Base-by-base conservation (phyloP, 2,888 invertebrate species). In the Phengaris alcon region DNA sequence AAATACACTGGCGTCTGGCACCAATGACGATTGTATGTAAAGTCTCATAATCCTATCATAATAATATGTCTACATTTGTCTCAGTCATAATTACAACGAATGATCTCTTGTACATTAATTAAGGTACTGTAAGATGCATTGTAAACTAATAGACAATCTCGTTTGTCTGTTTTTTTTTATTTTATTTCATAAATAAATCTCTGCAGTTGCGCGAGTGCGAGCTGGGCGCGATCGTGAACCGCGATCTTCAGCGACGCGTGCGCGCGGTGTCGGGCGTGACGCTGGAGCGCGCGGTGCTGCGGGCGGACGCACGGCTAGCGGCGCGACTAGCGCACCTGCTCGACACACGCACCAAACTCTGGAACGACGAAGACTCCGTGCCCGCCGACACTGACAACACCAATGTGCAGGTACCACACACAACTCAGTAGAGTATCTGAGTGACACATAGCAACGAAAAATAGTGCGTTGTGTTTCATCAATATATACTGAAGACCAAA, bases 221-320 rank as follows among this genome's bases (percentile, higher is more conserved):
- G 88, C 93, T 99, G 80, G 98, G 98, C 22, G 98, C 98, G 8
- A 98, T 99, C 80, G 98, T 99, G 72, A 99, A 99, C 93, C 95
- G 99, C 22, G 99, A 99, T 92, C 92, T 99, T 79, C 98, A 98
- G 83, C 96, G 99, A 13, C 95, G 99, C 75, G 97, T 99, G 78
- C 96, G 99, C 0, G 96, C 98, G 0, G 97, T 98, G 0, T 97
- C 97, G 84, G 98, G 98, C 52, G 95, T 98, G 57, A 97, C 98
- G 0, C 95, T 97, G 13, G 98, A 98, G 86, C 97, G 97, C 80
- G 95, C 96, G 79, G 97, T 98, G 75, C 96, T 98, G 48, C 95
- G 98, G 46, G 96, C 98, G 15, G 99, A 99, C 88, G 98, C 99
- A 68, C 96, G 98, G 78, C 93, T 99, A 75, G 97, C 98, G 73